Evolutionary conservation across 2,797 vertebrate species (phyloP), one percentile per base, ranked within the genome.

Genomic region (Morelia viridis): DNA sequence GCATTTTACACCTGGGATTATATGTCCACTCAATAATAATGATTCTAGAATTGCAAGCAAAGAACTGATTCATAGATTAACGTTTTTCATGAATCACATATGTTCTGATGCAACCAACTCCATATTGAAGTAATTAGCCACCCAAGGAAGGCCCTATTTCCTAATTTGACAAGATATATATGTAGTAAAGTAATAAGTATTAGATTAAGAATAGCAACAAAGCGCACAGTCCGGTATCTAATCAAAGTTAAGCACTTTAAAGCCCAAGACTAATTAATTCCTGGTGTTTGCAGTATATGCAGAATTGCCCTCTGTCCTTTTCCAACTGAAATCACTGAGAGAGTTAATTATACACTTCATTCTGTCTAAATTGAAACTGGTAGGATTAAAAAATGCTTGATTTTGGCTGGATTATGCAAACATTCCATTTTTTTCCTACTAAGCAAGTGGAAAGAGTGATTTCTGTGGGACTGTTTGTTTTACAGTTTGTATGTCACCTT

Each of bases 351-450:
- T 46, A 80, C 35, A 41, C 28, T 31, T 87, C 57, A 76, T 87
- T 76, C 57, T 87, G 61, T 91, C 64, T 87, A 64, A 80, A 68
- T 17, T 60, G 24, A 91, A 87, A 87, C 11, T 71, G 53, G 65
- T 58, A 53, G 50, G 8, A 86, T 85, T 68, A 35, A 57, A 86
- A 85, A 85, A 68, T 91, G 9, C 56, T 46, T 68, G 62, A 65
- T 56, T 87, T 71, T 76, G 56, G 56, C 56, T 87, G 65, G 17
- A 50, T 46, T 87, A 41, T 85, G 12, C 19, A 61, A 91, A 91
- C 64, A 26, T 65, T 86, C n/a, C 61, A 35, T 26, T 86, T 56
- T 62, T 5, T 46, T 57, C n/a, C 61, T 35, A 22, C 22, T 64
- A 24, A 86, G n/a, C 22, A 57, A 56, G 11, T 8, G 28, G 31